These are phyloP conservation scores for Clivina fossor DNA, from an alignment of 2,888 invertebrate species.

Conservation along the genomic window DNA sequence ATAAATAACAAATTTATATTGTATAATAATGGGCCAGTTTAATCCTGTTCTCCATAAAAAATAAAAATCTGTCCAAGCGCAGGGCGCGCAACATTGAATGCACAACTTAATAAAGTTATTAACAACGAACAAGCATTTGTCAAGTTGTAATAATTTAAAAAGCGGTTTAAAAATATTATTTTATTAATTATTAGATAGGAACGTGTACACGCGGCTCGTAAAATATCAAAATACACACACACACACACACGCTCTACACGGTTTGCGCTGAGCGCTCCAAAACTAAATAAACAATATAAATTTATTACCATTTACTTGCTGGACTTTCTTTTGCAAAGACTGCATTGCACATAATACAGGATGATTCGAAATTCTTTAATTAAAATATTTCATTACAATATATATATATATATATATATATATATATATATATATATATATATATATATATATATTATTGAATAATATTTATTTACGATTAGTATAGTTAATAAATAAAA, in stretches of 20 bases:
- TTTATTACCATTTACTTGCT: slow-evolving; percentile 21
- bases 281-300: slow-evolving; percentile 30
- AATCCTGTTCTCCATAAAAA: too few species aligned
- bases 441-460: neutral
- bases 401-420: neutral
- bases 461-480: too few species aligned
- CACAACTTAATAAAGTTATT: slow-evolving; percentile 33
- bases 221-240: too few species aligned
- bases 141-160: slow-evolving; percentile 17
- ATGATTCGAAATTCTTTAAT: neutral
- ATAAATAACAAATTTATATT: too few species aligned
- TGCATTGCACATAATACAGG: neutral
- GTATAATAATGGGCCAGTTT: too few species aligned
- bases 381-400: neutral
- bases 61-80: slow-evolving; percentile 4
- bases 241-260: too few species aligned
- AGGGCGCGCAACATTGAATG: slow-evolving; percentile 19
- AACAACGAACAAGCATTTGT: slow-evolving; percentile 22
- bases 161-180: slow-evolving; percentile 16
- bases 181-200: slow-evolving; percentile 32
- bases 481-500: too few species aligned
- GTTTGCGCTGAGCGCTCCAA: too few species aligned
- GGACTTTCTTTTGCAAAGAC: slow-evolving; percentile 7
- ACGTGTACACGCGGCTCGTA: slow-evolving; percentile 4
- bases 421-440: neutral